Percentiles rank a stretch among this genome's conserved stretches.
These are phyloP conservation scores for Empis stercorea DNA, from an alignment of 2,888 invertebrate genomes.

Conservation along the genomic window DNA sequence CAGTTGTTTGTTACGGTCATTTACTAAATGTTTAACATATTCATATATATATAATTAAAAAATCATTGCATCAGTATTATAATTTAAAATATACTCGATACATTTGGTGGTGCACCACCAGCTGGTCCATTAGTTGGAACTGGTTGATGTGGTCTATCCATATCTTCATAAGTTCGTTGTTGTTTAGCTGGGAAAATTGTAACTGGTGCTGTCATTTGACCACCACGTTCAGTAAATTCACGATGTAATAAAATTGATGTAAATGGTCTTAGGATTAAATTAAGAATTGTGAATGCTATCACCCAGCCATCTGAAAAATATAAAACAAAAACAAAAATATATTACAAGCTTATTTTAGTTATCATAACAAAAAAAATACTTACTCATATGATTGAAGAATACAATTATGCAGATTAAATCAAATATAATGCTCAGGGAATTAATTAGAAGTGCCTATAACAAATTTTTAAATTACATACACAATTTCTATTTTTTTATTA, in stretches of 20 bases:
- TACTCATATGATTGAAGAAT: conserved; percentile 29
- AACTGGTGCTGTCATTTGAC: conserved; percentile 23
- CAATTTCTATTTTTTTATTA: no score
- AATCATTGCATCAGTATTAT: no score
- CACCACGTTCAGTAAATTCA: conserved; percentile 33
- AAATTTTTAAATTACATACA: no score
- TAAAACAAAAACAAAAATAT: background rate
- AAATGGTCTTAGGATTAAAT: conserved; percentile 29
- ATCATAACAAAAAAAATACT: conserved; percentile 20
- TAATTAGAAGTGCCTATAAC: conserved; percentile 34
- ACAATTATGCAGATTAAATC: conserved; percentile 32
- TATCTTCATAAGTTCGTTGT: conserved; percentile 35
- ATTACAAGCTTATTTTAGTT: background rate
- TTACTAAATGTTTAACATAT: no score
- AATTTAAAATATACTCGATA: conserved; percentile 33
- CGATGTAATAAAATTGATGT: conserved; percentile 30
- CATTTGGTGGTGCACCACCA: conserved; percentile 26
- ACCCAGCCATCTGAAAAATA: conserved; percentile 31
- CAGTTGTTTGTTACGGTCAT: no score
- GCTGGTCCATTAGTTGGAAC: conserved; percentile 28
- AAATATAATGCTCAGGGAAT: conserved; percentile 33
- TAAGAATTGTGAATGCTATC: conserved; percentile 31
- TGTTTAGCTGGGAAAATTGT: conserved; percentile 31
- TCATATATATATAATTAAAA: no score
- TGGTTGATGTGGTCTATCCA: conserved; percentile 32